These are phyloP conservation scores for Drosophila guanche DNA, from an alignment of 1,140 invertebrate genomes.

Conservation along the genomic window DNA sequence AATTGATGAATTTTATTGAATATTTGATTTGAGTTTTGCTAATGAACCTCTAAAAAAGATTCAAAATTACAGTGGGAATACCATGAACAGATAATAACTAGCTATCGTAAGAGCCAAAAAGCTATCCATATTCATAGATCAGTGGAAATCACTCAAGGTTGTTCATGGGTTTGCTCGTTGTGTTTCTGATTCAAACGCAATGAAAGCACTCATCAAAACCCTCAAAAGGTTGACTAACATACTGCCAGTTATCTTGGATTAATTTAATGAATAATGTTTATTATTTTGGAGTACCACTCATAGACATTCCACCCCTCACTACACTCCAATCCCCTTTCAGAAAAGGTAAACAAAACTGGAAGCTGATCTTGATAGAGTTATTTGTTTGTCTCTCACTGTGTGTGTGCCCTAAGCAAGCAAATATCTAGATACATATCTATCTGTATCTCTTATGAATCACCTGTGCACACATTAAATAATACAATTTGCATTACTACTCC, in stretches of 20 bases:
- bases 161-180: no score
- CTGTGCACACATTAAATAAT: slow-evolving; percentile 22
- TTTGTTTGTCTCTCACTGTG: slow-evolving; percentile 12
- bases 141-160: no score
- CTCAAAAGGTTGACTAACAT: no score
- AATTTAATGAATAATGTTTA: slow-evolving; percentile 5
- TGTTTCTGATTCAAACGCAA: no score
- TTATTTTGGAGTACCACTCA: slow-evolving; percentile 27
- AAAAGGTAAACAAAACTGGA: slow-evolving; percentile 31
- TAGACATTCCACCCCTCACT: neutral
- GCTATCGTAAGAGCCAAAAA: no score
- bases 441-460: slow-evolving; percentile 29
- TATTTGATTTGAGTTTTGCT: no score
- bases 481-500: slow-evolving; percentile 26
- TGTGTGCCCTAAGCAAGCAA: neutral
- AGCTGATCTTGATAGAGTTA: slow-evolving; percentile 26
- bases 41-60: no score
- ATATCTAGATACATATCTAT: neutral
- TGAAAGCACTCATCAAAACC: no score
- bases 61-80: no score
- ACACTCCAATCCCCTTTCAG: neutral
- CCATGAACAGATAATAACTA: no score
- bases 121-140: no score
- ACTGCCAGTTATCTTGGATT: neutral
- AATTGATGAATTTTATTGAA: no score